Evolutionary conservation across 2,113 vertebrate species (phyloP).

Genomic region (Serilophus lunatus): DNA sequence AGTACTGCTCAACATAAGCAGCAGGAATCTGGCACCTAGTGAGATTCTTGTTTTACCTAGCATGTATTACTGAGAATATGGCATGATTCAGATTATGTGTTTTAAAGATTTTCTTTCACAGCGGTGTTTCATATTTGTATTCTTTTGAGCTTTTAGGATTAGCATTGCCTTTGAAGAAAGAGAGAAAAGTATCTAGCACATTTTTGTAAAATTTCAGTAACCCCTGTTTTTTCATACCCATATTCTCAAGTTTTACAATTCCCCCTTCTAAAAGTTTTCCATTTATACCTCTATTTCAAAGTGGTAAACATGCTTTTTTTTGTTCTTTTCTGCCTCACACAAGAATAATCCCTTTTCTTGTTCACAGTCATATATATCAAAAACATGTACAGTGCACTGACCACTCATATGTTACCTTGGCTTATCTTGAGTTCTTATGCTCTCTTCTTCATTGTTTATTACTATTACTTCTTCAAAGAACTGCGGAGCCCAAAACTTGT

Average conservation of each 20-base stretch:
- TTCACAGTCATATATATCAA: neutral
- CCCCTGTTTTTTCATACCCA: neutral
- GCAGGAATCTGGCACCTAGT: neutral
- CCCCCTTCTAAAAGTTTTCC: neutral
- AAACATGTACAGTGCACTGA: neutral
- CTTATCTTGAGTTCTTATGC: neutral
- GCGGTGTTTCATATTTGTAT: neutral
- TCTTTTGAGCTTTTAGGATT: slow-evolving; percentile 25
- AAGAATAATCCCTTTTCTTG: neutral
- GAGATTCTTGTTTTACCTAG: neutral
- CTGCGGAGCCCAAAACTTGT: neutral
- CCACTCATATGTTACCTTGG: neutral
- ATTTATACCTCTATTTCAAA: neutral
- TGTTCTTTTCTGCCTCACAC: neutral
- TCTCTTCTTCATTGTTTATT: neutral
- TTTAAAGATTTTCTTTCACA: slow-evolving; percentile 27
- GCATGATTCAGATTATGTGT: neutral
- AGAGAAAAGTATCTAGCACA: neutral
- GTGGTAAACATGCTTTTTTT: neutral
- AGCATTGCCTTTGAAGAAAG: neutral
- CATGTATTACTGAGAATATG: neutral
- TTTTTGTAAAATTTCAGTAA: neutral
- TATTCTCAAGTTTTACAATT: neutral
- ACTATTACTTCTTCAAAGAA: neutral
- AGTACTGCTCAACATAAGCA: neutral